Base-by-base conservation (phyloP, 2,888 invertebrate species). In the Diarsia dahlii region DNA sequence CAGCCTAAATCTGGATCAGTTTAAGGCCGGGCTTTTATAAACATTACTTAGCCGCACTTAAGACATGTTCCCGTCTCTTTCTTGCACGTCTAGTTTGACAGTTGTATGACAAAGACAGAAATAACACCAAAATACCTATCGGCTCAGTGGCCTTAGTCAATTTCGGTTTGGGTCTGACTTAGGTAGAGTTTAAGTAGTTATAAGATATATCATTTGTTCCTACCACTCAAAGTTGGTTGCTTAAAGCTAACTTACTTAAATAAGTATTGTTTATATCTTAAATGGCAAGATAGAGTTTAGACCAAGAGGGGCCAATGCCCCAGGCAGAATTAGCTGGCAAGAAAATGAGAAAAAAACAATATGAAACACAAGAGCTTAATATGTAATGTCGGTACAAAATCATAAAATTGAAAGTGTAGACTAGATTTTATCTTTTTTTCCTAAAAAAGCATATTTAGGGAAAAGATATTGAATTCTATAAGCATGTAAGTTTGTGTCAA, bases 211-310 rank as follows among this genome's bases (percentile, higher is more conserved):
- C 34, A 73, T 82, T 82, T 65, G 65, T 82, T 80, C 70, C 74
- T 76, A 76, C n/a, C 0, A 45, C 50, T 34, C 34, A 10, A 66
- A 75, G 78, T 71, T 64, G 20, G 66, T 58, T 62, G 75, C 79
- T 83, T 88, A 87, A 77, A 82, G 68, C 85, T 88, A 88, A 63
- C 78, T 80, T 81, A 88, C 73, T 75, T 71, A 75, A 74, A 72
- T 81, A 84, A 71, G 64, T 81, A 80, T 68, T 71, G 46, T 80
- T 73, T 73, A 78, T 48, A 63, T 75, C n/a, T 45, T 70, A 78
- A 66, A 75, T 86, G 88, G 87, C 87, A 88, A 88, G 87, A 80
- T 66, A 64, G 56, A 62, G 50, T 84, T 56, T 65, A 60, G 56
- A 52, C 45, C 58, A 58, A 73, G 45, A 48, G 28, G 28, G 60